Evolutionary conservation across 2,797 vertebrate species (phyloP).

Genomic region (Sebastiscus tertius): DNA sequence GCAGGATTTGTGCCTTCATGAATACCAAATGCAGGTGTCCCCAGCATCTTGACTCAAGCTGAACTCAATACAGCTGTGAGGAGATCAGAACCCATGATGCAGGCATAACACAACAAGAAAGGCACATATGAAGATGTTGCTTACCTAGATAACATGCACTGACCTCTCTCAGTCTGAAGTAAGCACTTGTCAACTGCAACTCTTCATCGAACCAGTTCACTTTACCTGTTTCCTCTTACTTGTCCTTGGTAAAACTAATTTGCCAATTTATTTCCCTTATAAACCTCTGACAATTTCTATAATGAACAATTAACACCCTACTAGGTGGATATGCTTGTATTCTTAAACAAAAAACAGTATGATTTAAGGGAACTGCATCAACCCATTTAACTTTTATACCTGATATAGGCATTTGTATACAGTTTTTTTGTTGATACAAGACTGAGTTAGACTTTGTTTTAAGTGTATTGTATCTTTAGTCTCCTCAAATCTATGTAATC

Average conservation of each 20-base stretch:
- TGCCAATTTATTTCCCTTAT: background rate
- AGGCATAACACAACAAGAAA: background rate
- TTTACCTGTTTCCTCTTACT: background rate
- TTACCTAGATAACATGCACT: background rate
- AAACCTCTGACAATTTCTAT: background rate
- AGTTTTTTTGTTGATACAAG: background rate
- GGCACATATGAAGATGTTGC: background rate
- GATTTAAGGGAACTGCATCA: background rate
- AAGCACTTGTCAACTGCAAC: background rate
- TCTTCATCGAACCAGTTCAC: background rate
- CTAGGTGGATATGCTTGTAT: background rate
- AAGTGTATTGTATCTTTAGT: background rate
- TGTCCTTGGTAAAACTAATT: background rate
- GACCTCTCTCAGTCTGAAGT: background rate
- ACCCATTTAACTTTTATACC: background rate
- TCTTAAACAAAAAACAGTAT: background rate
- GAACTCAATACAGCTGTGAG: background rate
- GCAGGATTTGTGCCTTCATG: background rate
- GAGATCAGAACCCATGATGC: background rate
- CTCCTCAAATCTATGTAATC: background rate
- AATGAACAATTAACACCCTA: background rate
- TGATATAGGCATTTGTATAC: background rate
- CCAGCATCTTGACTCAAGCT: background rate
- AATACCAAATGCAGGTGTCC: background rate
- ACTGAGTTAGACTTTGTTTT: background rate